Conservation (phyloP, 2,113 vertebrate species). For the Solenodon paradoxus region DNA sequence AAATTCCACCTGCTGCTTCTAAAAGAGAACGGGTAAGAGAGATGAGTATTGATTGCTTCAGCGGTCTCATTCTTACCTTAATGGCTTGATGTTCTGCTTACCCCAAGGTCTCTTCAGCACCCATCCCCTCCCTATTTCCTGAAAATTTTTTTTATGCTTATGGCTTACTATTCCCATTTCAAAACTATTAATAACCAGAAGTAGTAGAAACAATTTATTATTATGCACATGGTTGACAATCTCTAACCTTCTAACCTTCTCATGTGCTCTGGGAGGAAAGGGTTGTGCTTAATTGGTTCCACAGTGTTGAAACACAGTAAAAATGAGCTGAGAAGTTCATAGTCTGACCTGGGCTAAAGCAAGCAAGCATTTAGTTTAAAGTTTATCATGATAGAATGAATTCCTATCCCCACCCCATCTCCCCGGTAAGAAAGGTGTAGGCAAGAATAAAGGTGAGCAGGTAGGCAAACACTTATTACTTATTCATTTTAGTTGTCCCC, state of each 20-base stretch:
- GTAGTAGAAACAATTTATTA: neutral
- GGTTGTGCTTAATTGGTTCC: neutral
- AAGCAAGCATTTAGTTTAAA: neutral
- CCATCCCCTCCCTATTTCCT: neutral
- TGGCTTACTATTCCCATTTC: neutral
- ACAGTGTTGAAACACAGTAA: neutral
- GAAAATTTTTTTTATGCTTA: neutral
- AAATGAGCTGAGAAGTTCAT: neutral
- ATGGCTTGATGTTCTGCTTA: neutral
- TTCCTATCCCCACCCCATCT: too few species aligned
- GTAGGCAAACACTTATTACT: too few species aligned
- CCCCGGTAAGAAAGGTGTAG: too few species aligned
- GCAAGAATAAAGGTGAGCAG: too few species aligned
- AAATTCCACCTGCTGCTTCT: neutral
- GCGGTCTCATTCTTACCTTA: neutral
- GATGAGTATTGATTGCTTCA: neutral
- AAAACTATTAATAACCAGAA: neutral
- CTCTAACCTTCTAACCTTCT: neutral
- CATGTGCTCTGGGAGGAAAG: neutral
- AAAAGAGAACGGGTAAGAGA: neutral
- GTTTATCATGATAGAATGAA: neutral
- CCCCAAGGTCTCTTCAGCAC: neutral
- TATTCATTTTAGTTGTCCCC: too few species aligned
- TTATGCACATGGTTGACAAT: neutral
- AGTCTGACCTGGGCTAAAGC: neutral